Evolutionary conservation across 2,113 vertebrate genomes (phyloP).

Genomic region (Xyrauchen texanus): DNA sequence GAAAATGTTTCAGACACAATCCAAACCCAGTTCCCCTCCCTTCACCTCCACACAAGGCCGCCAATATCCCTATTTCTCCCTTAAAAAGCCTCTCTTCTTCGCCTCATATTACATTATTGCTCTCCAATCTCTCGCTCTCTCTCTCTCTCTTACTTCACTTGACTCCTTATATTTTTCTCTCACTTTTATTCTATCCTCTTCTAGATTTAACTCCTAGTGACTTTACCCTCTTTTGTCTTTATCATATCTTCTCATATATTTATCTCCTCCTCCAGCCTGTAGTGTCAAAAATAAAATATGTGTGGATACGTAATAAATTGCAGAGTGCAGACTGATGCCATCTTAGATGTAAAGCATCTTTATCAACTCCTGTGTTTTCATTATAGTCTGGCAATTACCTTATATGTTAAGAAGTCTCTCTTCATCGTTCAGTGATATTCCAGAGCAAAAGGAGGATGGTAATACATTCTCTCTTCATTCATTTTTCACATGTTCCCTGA

Average conservation of each 20-base stretch:
- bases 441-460: not conserved
- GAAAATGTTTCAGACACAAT: constrained; percentile 82
- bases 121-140: constrained; percentile 58
- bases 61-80: constrained; percentile 62
- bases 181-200: constrained; percentile 57
- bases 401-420: constrained; percentile 41
- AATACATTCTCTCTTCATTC: constrained; percentile 1
- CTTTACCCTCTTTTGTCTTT: constrained; percentile 48
- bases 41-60: constrained; percentile 24
- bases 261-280: constrained; percentile 9
- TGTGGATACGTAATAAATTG: constrained; percentile 72
- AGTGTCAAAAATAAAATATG: constrained; percentile 54
- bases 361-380: constrained; percentile 75
- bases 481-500: not conserved
- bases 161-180: not conserved
- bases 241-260: not conserved
- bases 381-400: constrained; percentile 72
- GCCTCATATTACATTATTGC: constrained; percentile 80
- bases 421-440: constrained; percentile 33
- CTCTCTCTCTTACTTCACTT: constrained; percentile 50
- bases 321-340: constrained; percentile 75
- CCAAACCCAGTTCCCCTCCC: constrained; percentile 53
- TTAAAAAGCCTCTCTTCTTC: constrained; percentile 73
- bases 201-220: constrained; percentile 67
- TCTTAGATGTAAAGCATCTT: constrained; percentile 62